Evolutionary conservation across 1,140 invertebrate species (phyloP).

Genomic region (Solenopsis invicta): DNA sequence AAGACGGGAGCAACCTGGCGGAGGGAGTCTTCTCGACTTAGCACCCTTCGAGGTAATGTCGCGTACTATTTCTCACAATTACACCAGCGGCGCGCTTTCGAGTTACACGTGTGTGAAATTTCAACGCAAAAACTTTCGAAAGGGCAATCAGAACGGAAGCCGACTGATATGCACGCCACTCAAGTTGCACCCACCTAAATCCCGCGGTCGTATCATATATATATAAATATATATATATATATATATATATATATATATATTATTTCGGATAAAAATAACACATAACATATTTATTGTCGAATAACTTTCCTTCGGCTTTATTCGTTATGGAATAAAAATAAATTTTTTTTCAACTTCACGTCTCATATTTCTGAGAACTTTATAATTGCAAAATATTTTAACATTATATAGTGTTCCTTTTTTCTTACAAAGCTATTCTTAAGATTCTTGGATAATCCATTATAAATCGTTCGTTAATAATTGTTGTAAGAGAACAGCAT

Average conservation of each 20-base stretch:
- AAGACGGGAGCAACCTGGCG: slow-evolving; percentile 37
- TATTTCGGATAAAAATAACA: slow-evolving; percentile 28
- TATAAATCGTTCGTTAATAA: neutral
- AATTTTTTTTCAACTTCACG: neutral
- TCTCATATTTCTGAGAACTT: neutral
- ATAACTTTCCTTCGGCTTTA: slow-evolving; percentile 6
- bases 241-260: too few species aligned
- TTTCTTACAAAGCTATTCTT: neutral
- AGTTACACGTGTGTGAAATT: slow-evolving; percentile 67
- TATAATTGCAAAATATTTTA: neutral
- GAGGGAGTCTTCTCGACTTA: slow-evolving; percentile 54
- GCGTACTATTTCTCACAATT: slow-evolving; percentile 52
- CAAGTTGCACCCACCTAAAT: slow-evolving; percentile 36
- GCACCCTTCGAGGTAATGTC: slow-evolving; percentile 52
- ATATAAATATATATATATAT: too few species aligned
- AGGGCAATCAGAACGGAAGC: slow-evolving; percentile 73
- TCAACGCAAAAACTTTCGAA: slow-evolving; percentile 69
- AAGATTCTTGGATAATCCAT: neutral
- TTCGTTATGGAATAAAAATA: neutral
- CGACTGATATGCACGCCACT: slow-evolving; percentile 4
- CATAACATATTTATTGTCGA: neutral
- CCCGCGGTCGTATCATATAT: neutral
- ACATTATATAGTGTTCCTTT: neutral
- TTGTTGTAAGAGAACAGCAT: neutral
- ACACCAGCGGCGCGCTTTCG: slow-evolving; percentile 31